Percentiles rank a stretch among this genome's conserved stretches.
Conservation (phyloP, 2,797 vertebrate species). For the Bradypus variegatus region DNA sequence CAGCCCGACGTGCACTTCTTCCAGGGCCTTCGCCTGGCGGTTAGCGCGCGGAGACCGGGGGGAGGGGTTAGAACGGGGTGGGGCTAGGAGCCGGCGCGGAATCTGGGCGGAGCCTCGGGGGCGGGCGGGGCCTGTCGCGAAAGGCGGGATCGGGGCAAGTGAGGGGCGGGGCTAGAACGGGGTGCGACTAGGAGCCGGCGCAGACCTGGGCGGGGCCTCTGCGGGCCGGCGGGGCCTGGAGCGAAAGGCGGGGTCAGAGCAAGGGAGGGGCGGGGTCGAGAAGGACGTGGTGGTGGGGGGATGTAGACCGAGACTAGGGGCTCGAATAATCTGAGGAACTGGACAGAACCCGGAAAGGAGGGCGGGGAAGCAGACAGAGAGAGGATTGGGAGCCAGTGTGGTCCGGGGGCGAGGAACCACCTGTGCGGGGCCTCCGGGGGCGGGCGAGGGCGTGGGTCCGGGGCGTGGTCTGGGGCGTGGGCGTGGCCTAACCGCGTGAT, state of each 20-base stretch:
- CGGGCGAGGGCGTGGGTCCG: too few relatives aligned
- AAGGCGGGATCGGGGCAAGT: too few relatives aligned
- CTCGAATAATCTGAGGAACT: background rate
- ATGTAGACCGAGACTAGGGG: background rate
- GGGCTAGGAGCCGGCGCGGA: background rate
- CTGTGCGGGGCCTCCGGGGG: background rate
- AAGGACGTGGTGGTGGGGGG: background rate
- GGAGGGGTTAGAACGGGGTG: rapidly evolving
- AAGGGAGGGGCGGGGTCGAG: rapidly evolving
- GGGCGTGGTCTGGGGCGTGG: background rate
- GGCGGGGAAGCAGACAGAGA: background rate
- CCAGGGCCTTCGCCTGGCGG: slow-evolving; percentile 73
- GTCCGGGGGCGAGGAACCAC: background rate
- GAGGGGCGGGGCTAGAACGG: background rate
- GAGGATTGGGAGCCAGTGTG: too few relatives aligned
- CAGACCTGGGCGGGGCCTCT: background rate
- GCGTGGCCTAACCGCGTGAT: background rate
- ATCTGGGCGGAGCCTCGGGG: background rate
- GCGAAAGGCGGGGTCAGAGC: too few relatives aligned
- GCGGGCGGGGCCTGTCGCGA: background rate
- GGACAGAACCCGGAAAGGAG: background rate
- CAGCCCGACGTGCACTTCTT: slow-evolving; percentile 86
- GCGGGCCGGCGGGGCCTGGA: background rate
- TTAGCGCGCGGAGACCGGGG: slow-evolving; percentile 62
- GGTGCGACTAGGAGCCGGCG: rapidly evolving